A percentile compares a stretch with the other conserved stretches of the same genome.
Conservation (phyloP, 92 coral and sea anemone species). For the Siderastrea siderea region DNA sequence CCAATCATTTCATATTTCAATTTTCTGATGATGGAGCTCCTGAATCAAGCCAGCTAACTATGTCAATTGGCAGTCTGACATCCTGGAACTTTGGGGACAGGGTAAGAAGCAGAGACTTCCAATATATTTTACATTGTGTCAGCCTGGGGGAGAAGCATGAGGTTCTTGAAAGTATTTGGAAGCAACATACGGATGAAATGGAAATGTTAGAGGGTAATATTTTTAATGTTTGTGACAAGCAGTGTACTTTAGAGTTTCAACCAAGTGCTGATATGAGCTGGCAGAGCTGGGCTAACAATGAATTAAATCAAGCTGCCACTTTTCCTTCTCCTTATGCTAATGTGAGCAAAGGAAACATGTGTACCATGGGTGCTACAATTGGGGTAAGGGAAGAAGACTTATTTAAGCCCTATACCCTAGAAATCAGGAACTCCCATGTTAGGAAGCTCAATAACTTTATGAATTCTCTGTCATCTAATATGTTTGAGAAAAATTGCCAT, state of each 20-base stretch:
- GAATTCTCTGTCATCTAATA: too few relatives aligned
- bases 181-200: conserved; percentile 74
- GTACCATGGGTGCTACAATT: conserved; percentile 31
- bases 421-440: conserved; percentile 23
- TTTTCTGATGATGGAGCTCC: too few relatives aligned
- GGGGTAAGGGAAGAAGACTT: conserved; percentile 11
- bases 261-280: conserved; percentile 78
- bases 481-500: too few relatives aligned
- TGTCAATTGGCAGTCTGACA: conserved; percentile 68
- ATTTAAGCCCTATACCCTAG: conserved; percentile 30
- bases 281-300: conserved; percentile 81
- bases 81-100: conserved; percentile 67
- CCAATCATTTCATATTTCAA: conserved; percentile 3
- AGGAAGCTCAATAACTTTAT: conserved; percentile 19
- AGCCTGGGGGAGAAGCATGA: conserved; percentile 55
- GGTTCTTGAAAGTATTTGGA: conserved; percentile 60
- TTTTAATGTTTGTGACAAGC: conserved; percentile 45
- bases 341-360: conserved; percentile 49
- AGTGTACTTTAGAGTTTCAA: conserved; percentile 56
- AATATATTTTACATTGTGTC: conserved; percentile 64
- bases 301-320: conserved; percentile 77
- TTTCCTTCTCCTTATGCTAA: conserved; percentile 79
- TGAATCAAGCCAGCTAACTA: too few relatives aligned
- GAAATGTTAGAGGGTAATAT: conserved; percentile 54
- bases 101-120: conserved; percentile 67